Evolutionary conservation across 2,113 vertebrate genomes (phyloP), one percentile per base, ranked within the genome.

Genomic region (Cyprinodon tularosa): DNA sequence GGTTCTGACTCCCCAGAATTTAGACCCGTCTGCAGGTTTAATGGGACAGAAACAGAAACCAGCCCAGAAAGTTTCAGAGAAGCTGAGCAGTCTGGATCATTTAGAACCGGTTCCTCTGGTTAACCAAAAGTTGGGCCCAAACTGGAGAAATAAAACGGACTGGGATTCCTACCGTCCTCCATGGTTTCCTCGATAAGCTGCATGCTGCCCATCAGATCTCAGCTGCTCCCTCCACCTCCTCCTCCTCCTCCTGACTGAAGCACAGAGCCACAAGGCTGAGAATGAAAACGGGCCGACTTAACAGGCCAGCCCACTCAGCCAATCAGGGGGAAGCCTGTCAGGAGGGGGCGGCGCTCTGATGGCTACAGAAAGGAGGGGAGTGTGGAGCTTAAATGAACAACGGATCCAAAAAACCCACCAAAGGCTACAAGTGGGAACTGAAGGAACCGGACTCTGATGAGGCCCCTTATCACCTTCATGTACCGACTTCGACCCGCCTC

Each of bases 251-350:
- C 45, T 37, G 78, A 89, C 87, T 89, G 84, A 86, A 65, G 85
- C 62, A 48, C 14, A 66, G 72, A 78, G 48, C 1, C 36, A 77
- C 77, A 88, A 85, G 86, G 85, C 85, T 89, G 89, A 29, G 29
- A 29, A 29, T 29, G 29, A 29, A 29, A 29, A 29, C 29, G 29
- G 29, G 29, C 29, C 29, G 29, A 29, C 29, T 29, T 29, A 29
- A 59, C 91, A 94, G 92, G 92, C 74, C 47, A 44, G 29, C 70
- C 85, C 89, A 68, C 77, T 84, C 71, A 85, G 86, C 94, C 95
- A 95, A 93, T 94, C 89, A 44, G 3, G 62, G 78, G n/a, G 0
- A 0, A 61, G 85, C 7, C 7, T 22, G 22, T 11, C 2, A 63
- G 59, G 60, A 72, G 45, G 61, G 0, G 88, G 91, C 64, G 0